Percentiles rank a stretch among this genome's conserved stretches.
Evolutionary conservation across 2,888 invertebrate species (phyloP).

Genomic region (Drosophila recens): DNA sequence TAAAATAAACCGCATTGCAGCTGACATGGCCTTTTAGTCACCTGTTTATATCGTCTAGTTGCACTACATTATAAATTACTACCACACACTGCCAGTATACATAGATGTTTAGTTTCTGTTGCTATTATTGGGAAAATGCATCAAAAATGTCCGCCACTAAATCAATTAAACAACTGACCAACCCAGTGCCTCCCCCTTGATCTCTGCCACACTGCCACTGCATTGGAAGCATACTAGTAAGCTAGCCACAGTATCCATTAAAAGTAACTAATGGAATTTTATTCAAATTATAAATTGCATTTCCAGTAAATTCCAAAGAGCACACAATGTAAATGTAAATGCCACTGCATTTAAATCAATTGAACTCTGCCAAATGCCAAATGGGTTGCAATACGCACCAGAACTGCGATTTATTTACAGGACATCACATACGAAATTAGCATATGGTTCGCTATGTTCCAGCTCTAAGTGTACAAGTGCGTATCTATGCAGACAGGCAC

Average conservation of each 20-base stretch:
- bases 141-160: constrained; percentile 51
- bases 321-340: constrained; percentile 32
- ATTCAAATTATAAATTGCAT: constrained; percentile 73
- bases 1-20: constrained; percentile 44
- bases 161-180: constrained; percentile 61
- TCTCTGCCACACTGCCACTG: neutral
- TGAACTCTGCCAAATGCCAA: constrained; percentile 37
- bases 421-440: constrained; percentile 31
- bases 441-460: constrained; percentile 19
- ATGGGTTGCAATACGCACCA: constrained; percentile 15
- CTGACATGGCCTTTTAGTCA: constrained; percentile 7
- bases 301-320: constrained; percentile 41
- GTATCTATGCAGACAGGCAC: constrained; percentile 11
- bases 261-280: constrained; percentile 73
- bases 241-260: constrained; percentile 68
- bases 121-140: constrained; percentile 5
- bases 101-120: constrained; percentile 14
- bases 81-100: neutral
- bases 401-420: constrained; percentile 44
- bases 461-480: neutral
- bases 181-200: neutral
- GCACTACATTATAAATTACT: constrained; percentile 42
- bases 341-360: constrained; percentile 55
- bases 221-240: constrained; percentile 1
- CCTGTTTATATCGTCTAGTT: constrained; percentile 43